Percentiles rank a stretch among this genome's conserved stretches.
Conservation (phyloP, 2,797 vertebrate species). For the Gouania willdenowi region DNA sequence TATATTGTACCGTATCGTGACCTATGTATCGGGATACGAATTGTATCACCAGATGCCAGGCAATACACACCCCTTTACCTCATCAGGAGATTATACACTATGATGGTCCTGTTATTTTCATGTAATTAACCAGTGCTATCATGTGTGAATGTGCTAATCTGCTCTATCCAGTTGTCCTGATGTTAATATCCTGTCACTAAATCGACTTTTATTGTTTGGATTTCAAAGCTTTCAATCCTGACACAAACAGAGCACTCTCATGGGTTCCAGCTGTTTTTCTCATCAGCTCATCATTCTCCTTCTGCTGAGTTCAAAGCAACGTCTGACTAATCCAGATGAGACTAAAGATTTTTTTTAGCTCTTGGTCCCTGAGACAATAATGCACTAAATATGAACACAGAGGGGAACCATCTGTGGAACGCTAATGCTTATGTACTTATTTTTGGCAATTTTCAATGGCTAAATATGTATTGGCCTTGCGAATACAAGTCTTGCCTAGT, state of each 20-base stretch:
- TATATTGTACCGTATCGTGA: too few relatives aligned
- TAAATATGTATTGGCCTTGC: too few relatives aligned
- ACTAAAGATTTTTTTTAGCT: constrained; percentile 36
- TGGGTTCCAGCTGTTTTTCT: constrained; percentile 67
- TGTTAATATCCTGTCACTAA: constrained; percentile 7
- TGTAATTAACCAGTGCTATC: not conserved
- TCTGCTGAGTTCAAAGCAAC: constrained; percentile 37
- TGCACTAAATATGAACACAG: constrained; percentile 39
- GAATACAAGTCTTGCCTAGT: too few relatives aligned
- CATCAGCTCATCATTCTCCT: constrained; percentile 41
- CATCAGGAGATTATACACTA: too few relatives aligned
- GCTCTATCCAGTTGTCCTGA: not conserved
- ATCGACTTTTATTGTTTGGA: constrained; percentile 30
- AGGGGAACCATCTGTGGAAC: constrained; percentile 44
- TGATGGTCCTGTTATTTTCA: too few relatives aligned
- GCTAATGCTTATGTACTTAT: constrained; percentile 42
- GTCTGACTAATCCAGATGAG: constrained; percentile 59
- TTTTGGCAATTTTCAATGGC: too few relatives aligned
- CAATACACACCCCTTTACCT: too few relatives aligned
- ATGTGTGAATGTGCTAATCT: not conserved
- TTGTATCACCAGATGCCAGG: too few relatives aligned
- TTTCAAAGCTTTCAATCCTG: constrained; percentile 40
- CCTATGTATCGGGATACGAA: too few relatives aligned
- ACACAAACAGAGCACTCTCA: constrained; percentile 50
- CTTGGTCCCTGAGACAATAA: constrained; percentile 43